These are phyloP conservation scores for Drosophila ficusphila DNA, from an alignment of 1,140 invertebrate genomes.

Conservation along the genomic window DNA sequence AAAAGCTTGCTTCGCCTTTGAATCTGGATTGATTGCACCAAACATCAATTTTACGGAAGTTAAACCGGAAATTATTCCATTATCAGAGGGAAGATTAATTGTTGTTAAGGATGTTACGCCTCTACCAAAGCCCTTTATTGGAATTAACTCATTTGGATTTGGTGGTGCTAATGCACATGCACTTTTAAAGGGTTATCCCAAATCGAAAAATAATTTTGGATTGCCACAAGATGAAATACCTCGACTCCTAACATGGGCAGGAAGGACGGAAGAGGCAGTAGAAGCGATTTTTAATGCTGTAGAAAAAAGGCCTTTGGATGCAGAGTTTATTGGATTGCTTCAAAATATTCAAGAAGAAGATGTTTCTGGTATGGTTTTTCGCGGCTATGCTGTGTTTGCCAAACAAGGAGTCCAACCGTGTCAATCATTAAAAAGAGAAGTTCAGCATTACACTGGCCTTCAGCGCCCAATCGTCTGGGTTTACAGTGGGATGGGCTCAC, in stretches of 20 bases:
- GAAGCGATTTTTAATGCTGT: constrained; percentile 88
- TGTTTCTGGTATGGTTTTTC: constrained; percentile 86
- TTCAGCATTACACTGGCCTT: constrained; percentile 87
- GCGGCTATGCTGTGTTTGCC: constrained; percentile 86
- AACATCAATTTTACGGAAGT: constrained; percentile 92
- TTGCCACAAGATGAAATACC: constrained; percentile 85
- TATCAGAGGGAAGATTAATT: constrained; percentile 89
- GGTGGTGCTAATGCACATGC: constrained; percentile 91
- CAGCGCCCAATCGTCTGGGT: constrained; percentile 92
- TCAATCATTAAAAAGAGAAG: constrained; percentile 84
- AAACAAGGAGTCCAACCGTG: constrained; percentile 84
- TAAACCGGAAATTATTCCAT: constrained; percentile 89
- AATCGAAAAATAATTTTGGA: constrained; percentile 85
- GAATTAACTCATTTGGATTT: constrained; percentile 95
- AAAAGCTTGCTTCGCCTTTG: constrained; percentile 92
- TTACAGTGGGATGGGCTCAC: constrained; percentile 96
- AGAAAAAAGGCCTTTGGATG: constrained; percentile 86
- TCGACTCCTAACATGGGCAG: constrained; percentile 86
- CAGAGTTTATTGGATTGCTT: constrained; percentile 86
- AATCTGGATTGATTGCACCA: constrained; percentile 89
- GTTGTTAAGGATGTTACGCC: constrained; percentile 88
- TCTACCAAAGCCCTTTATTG: constrained; percentile 87
- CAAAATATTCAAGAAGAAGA: constrained; percentile 86
- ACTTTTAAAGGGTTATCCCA: constrained; percentile 87
- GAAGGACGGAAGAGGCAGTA: constrained; percentile 88